These are phyloP conservation scores for Heteromyza rotundicornis DNA, from an alignment of 2,888 invertebrate genomes.

Conservation along the genomic window DNA sequence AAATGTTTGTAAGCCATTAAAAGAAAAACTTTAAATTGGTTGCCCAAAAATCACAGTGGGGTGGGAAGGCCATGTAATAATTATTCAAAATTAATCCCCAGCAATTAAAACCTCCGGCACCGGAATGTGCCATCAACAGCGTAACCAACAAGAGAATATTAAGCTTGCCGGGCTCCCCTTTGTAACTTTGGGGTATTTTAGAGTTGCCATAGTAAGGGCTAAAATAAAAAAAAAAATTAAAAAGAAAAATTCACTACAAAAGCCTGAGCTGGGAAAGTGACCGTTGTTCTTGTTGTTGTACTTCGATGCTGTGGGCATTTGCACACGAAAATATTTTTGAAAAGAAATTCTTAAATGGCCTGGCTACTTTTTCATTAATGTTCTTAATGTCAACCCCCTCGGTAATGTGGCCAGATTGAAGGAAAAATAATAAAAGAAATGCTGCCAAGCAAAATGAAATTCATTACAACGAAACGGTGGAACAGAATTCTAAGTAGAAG, in stretches of 20 bases:
- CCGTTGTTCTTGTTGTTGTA: no score
- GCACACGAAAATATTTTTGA: not conserved
- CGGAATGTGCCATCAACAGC: not conserved
- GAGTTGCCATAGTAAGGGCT: not conserved
- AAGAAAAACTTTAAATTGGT: not conserved
- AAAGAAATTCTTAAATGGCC: constrained; percentile 12
- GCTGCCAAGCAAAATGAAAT: constrained; percentile 43
- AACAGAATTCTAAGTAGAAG: constrained; percentile 34
- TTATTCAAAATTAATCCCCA: constrained; percentile 19
- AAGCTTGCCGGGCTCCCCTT: no score
- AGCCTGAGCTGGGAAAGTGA: not conserved
- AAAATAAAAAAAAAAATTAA: not conserved
- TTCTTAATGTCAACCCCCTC: constrained; percentile 36
- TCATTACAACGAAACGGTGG: constrained; percentile 40
- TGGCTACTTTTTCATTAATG: constrained; percentile 29
- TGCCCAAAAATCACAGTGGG: no score
- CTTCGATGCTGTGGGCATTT: not conserved
- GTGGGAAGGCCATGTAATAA: constrained; percentile 9
- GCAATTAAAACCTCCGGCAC: constrained; percentile 21
- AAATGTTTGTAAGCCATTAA: not conserved
- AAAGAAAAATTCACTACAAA: no score
- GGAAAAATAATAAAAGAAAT: no score
- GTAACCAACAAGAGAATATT: no score
- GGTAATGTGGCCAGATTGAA: not conserved
- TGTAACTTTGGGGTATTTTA: no score